A percentile compares a stretch with the other conserved stretches of the same genome.
phyloP scores from a whole-genome alignment of 1,140 invertebrate genomes.

The Arion vulgaris region DNA sequence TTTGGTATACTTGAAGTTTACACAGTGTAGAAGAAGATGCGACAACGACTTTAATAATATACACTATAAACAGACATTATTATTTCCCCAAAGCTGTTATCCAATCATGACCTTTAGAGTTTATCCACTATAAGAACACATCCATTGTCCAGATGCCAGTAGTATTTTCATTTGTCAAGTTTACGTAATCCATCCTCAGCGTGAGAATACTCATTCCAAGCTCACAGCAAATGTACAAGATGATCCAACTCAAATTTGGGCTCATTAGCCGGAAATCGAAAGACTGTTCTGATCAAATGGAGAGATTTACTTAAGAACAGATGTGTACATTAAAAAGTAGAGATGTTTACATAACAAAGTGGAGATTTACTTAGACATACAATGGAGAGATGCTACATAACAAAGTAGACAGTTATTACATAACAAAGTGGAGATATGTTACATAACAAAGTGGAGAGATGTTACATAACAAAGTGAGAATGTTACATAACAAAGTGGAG shows the following conservation, averaged over 20 bases:
- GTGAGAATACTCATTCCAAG: conserved; percentile 67
- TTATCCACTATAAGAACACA: conserved; percentile 93
- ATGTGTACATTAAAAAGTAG: no score
- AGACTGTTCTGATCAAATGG: conserved; percentile 61
- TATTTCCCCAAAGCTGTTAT: conserved; percentile 94
- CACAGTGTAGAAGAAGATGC: no score
- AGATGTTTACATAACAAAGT: no score
- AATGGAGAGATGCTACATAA: no score
- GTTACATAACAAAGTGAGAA: no score
- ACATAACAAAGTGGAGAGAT: no score
- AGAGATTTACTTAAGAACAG: conserved; percentile 21
- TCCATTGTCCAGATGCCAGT: conserved; percentile 99
- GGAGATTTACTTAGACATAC: no score
- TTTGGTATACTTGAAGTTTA: no score
- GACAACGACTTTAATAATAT: no score
- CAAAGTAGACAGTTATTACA: no score
- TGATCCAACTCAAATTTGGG: conserved; percentile 83
- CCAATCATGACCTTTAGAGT: conserved; percentile 92
- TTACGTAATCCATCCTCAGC: conserved; percentile 92
- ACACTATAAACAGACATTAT: not conserved
- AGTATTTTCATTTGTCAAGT: conserved; percentile 95
- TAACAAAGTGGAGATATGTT: no score
- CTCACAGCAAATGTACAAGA: conserved; percentile 96
- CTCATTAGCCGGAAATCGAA: conserved; percentile 46
- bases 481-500: no score